phyloP scores from a whole-genome alignment of 1,140 invertebrate genomes.

The Zaprionus inermis region DNA sequence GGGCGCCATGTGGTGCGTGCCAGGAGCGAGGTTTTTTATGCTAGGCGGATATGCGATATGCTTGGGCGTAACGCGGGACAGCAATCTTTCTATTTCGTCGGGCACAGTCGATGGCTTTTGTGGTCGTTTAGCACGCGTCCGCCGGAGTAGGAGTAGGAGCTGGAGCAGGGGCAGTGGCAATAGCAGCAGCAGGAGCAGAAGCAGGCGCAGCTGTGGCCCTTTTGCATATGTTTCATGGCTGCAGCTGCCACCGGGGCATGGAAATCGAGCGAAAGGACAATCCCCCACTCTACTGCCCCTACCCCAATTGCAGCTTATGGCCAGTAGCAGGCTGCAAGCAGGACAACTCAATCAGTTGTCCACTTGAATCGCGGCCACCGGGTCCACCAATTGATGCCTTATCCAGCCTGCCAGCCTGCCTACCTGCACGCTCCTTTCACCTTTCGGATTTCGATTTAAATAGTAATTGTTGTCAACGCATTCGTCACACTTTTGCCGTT shows the following conservation, averaged over 20 bases:
- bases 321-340: slow-evolving; percentile 3
- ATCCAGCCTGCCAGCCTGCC: neutral
- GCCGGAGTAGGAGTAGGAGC: slow-evolving; percentile 24
- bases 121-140: slow-evolving; percentile 74
- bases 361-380: slow-evolving; percentile 51
- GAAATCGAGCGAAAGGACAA: slow-evolving; percentile 24
- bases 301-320: slow-evolving; percentile 8
- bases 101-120: slow-evolving; percentile 74
- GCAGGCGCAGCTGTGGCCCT: slow-evolving; percentile 53
- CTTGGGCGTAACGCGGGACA: slow-evolving; percentile 56
- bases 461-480: slow-evolving; percentile 75
- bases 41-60: slow-evolving; percentile 80
- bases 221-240: slow-evolving; percentile 62
- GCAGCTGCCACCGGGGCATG: slow-evolving; percentile 57
- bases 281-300: slow-evolving; percentile 20
- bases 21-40: slow-evolving; percentile 69
- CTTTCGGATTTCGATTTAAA: slow-evolving; percentile 42
- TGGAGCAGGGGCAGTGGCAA: neutral
- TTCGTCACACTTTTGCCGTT: slow-evolving; percentile 82
- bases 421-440: slow-evolving; percentile 41
- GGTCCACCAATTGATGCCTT: slow-evolving; percentile 42
- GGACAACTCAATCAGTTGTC: slow-evolving; percentile 63
- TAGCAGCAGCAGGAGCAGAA: slow-evolving; percentile 21
- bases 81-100: slow-evolving; percentile 62
- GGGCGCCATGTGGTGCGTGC: slow-evolving; percentile 78